Percentiles rank a stretch among this genome's conserved stretches.
phyloP scores from a whole-genome alignment of 1,140 invertebrate genomes.

The Philaenus spumarius region DNA sequence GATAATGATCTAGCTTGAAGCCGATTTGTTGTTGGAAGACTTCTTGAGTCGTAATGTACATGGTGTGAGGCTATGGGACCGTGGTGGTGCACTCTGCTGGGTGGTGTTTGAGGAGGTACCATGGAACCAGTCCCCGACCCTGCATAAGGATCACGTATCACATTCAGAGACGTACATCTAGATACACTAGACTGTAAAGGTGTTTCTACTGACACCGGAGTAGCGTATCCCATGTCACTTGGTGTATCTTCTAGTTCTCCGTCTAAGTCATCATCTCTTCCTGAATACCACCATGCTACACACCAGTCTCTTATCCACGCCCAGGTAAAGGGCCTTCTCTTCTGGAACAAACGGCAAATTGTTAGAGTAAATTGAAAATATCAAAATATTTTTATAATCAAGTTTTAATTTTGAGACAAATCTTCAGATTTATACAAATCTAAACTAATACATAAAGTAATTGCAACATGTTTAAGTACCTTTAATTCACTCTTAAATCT shows the following conservation, averaged over 20 bases:
- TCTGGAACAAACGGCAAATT: conserved; percentile 32
- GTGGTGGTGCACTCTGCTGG: conserved; percentile 40
- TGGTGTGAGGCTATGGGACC: conserved; percentile 34
- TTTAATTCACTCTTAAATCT: too few species aligned
- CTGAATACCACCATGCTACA: conserved; percentile 79
- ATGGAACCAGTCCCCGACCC: conserved; percentile 24
- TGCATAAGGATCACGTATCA: conserved; percentile 63
- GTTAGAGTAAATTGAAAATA: too few species aligned
- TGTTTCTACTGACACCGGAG: conserved; percentile 78
- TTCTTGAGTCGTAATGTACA: conserved; percentile 38
- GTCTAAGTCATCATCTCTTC: conserved; percentile 63
- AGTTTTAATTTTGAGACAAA: too few species aligned
- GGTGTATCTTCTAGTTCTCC: conserved; percentile 55
- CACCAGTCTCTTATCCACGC: conserved; percentile 66
- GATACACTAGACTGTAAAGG: conserved; percentile 76
- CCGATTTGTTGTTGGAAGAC: conserved; percentile 39
- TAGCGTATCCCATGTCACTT: conserved; percentile 67
- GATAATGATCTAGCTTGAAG: conserved; percentile 54
- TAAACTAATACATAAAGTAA: too few species aligned
- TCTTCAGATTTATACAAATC: too few species aligned
- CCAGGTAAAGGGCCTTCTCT: conserved; percentile 47
- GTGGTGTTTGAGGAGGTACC: conserved; percentile 40
- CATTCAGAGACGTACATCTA: conserved; percentile 73
- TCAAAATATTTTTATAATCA: too few species aligned
- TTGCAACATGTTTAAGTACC: too few species aligned